Conservation (phyloP, 2,888 invertebrate genomes). For the Thymelicus sylvestris region DNA sequence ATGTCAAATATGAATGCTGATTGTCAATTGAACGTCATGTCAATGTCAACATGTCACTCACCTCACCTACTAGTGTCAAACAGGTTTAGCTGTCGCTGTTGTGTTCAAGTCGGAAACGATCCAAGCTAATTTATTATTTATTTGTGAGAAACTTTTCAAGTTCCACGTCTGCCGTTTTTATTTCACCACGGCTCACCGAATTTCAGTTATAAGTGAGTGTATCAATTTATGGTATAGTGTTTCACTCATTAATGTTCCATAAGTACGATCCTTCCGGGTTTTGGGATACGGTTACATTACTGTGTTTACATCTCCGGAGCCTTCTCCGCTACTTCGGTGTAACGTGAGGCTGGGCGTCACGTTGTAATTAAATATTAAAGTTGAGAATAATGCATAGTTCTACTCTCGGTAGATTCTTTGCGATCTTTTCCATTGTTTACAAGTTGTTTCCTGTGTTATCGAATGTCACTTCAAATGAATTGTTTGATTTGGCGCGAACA, state of each 20-base stretch:
- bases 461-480: slow-evolving; percentile 60
- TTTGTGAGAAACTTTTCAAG: slow-evolving; percentile 68
- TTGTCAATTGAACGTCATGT: slow-evolving; percentile 49
- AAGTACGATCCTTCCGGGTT: slow-evolving; percentile 69
- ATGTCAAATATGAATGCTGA: slow-evolving; percentile 39
- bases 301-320: slow-evolving; percentile 53
- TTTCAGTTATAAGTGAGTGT: slow-evolving; percentile 61
- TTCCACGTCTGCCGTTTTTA: slow-evolving; percentile 58
- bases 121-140: slow-evolving; percentile 82
- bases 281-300: slow-evolving; percentile 65
- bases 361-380: slow-evolving; percentile 51
- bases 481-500: slow-evolving; percentile 33
- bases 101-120: slow-evolving; percentile 75
- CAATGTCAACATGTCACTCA: slow-evolving; percentile 52
- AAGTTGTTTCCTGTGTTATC: slow-evolving; percentile 76
- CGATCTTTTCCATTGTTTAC: slow-evolving; percentile 74
- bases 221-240: slow-evolving; percentile 57
- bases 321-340: slow-evolving; percentile 42
- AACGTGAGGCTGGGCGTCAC: slow-evolving; percentile 43
- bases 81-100: slow-evolving; percentile 55
- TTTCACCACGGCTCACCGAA: slow-evolving; percentile 52
- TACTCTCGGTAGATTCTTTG: slow-evolving; percentile 57
- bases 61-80: slow-evolving; percentile 48
- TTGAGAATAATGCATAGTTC: slow-evolving; percentile 50
- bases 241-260: slow-evolving; percentile 67